Base-by-base conservation (phyloP, 2,113 vertebrate species). In the Copsychus sechellarum region DNA sequence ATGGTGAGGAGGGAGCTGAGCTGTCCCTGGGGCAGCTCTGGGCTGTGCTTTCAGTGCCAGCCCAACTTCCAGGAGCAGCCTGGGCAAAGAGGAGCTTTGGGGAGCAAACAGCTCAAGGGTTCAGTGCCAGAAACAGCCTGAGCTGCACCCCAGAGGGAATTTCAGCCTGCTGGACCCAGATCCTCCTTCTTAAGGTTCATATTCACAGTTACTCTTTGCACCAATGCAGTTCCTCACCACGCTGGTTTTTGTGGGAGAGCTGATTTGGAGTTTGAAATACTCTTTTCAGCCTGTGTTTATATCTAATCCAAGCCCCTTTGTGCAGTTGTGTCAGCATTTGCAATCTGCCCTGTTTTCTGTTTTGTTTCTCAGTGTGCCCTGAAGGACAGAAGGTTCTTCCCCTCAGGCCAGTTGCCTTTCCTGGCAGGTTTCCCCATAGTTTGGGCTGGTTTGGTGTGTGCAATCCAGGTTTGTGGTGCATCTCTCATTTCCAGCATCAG, bases 131-230 rank as follows among this genome's bases (percentile, higher is more conserved):
- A 28, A 73, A 20, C 23, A 73, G 60, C 26, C 69, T 43, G 60
- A 36, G 22, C 43, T 66, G 60, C 24, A 14, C 1, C 2, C 0
- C 17, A 13, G 51, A 51, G 36, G 60, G 40, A 65, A 0, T 8
- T 12, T 1, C 1, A 26, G 58, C 50, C 31, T 69, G 4, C 64
- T 77, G 69, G 45, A 25, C 42, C 54, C 45, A n/a, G 12, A 14
- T 48, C 16, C 26, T 90, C 18, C 67, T 40, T 64, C 25, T 40
- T 45, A 19, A n/a, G n/a, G 20, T 26, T 69, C 50, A 4, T 48
- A 8, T 8, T 93, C 5, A 6, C 28, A 22, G 1, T 81, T 47
- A 10, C 9, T 56, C 58, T 48, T 79, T 56, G n/a, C 22, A 24
- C 22, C 40, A 33, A 6, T 33, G 77, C 11, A 7, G 14, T 47